Base-by-base conservation (phyloP, 2,113 vertebrate species). In the Plestiodon gilberti region DNA sequence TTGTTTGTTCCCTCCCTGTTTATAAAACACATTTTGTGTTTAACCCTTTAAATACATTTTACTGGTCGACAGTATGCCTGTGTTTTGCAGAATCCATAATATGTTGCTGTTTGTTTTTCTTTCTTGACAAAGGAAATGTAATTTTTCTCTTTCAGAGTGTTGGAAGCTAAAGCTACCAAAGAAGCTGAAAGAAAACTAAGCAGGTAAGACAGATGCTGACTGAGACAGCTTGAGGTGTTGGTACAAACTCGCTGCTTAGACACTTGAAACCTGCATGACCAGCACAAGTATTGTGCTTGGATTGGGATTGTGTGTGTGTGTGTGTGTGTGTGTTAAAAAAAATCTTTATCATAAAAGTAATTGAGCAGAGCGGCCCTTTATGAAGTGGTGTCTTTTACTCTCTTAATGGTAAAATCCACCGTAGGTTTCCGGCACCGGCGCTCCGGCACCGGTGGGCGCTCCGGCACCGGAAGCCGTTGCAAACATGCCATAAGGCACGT, bases 81-180 rank as follows among this genome's bases (percentile, higher is more conserved):
- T 5, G 14, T 64, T 80, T 65, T 57, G 17, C 55, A 57, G 38
- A 1, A 7, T 17, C 4, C 40, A 5, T 30, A 13, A 9, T 48
- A 6, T 57, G 15, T 71, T 6, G 13, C 14, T 71, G 2, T 9
- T 64, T 48, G 0, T 23, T 18, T 18, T 75, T 70, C 11, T 8
- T 64, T 64, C 57, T 33, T 84, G 71, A 64, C 59, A 1, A 23
- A 9, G 20, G 22, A 43, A n/a, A 20, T 59, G 9, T 40, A 11
- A 30, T 75, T 85, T 0, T 81, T 94, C 93, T 93, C 25, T 96
- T 97, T 80, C 94, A 98, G 97, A 99, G 98, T 98, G 96, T 98
- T 98, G 98, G 97, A 99, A 98, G 98, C 98, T 98, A 97, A 98
- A 98, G 98, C 97, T 97, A 99, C 98, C 98, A 99, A 99, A 99